Conservation (phyloP, 2,797 vertebrate species). For the Bovichtus variegatus region DNA sequence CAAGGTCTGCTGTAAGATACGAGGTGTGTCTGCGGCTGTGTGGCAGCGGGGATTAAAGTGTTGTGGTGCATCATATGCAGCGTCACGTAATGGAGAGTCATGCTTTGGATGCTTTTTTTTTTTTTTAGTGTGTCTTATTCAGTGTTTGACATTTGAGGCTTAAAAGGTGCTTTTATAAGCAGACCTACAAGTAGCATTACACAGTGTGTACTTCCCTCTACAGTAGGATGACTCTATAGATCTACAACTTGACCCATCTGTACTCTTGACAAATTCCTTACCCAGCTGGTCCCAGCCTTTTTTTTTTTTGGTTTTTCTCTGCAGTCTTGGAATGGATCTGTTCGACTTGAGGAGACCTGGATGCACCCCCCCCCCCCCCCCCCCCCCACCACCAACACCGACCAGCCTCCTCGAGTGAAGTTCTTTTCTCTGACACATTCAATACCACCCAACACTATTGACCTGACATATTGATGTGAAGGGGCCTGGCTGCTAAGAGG, state of each 20-base stretch:
- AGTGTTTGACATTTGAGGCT: background rate
- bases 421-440: conserved; percentile 79
- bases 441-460: conserved; percentile 79
- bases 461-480: conserved; percentile 80
- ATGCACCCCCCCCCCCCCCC: background rate
- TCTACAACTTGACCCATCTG: conserved; percentile 42
- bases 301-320: conserved; percentile 14
- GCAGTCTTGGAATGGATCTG: conserved; percentile 50
- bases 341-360: conserved; percentile 42
- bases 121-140: background rate
- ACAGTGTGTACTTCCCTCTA: background rate
- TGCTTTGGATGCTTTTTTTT: background rate
- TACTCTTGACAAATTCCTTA: conserved; percentile 23
- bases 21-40: conserved; percentile 13
- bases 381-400: conserved; percentile 17
- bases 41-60: background rate
- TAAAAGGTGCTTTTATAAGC: background rate
- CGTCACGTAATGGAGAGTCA: conserved; percentile 2
- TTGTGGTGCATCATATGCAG: background rate
- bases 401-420: conserved; percentile 53
- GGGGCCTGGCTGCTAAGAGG: conserved; percentile 70
- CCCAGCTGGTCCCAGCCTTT: background rate
- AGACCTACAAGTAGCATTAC: background rate
- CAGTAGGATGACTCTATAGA: conserved; percentile 16
- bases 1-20: conserved; percentile 21